Evolutionary conservation across 64 coral and sea anemone genomes (phyloP).

Genomic region (Stichodactyla mertensii): DNA sequence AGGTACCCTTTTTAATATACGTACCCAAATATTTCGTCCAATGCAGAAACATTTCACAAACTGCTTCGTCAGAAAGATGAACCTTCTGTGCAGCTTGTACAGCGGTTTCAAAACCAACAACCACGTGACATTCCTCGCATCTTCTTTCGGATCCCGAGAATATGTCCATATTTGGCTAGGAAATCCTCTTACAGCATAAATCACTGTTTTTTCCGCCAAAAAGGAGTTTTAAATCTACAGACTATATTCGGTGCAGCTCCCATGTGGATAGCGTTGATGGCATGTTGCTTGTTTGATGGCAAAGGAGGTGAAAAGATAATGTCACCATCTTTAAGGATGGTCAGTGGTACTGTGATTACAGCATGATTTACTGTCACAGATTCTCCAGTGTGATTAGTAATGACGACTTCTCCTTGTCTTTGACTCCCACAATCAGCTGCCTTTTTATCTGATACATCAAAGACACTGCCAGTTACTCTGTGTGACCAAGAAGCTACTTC

Average conservation of each 20-base stretch:
- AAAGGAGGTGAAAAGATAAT: conserved; percentile 64
- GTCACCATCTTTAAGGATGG: conserved; percentile 80
- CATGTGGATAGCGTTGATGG: conserved; percentile 76
- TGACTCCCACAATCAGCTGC: no score
- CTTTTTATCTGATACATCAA: no score
- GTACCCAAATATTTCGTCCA: conserved; percentile 88
- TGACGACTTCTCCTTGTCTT: conserved; percentile 1
- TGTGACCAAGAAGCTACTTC: no score
- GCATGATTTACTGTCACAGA: conserved; percentile 38
- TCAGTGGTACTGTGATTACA: conserved; percentile 78
- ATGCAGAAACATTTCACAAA: conserved; percentile 60
- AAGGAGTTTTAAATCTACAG: conserved; percentile 66
- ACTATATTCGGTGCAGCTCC: conserved; percentile 83
- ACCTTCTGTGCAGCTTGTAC: conserved; percentile 60
- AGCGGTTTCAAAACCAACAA: conserved; percentile 74
- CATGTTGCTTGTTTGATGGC: conserved; percentile 52
- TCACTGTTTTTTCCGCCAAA: conserved; percentile 51
- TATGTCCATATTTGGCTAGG: conserved; percentile 94
- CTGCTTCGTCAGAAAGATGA: conserved; percentile 49
- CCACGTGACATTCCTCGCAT: conserved; percentile 68
- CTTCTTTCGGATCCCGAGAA: conserved; percentile 41
- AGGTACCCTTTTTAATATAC: neutral
- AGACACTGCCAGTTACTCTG: neutral
- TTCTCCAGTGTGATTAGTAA: conserved; percentile 69
- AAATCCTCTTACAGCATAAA: conserved; percentile 43